Evolutionary conservation across 2,113 vertebrate genomes (phyloP).

Genomic region (Sorex fumeus): DNA sequence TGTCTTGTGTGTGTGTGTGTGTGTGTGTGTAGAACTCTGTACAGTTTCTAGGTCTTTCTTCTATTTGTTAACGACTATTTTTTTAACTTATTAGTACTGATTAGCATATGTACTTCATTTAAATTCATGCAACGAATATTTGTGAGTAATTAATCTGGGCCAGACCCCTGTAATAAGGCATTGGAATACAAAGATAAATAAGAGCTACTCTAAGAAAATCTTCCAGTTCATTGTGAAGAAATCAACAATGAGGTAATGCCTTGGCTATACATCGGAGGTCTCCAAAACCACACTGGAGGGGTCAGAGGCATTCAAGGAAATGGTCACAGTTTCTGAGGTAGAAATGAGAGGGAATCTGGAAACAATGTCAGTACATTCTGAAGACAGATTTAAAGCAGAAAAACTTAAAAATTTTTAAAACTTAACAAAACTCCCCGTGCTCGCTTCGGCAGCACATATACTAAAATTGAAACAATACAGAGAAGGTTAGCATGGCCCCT

Average conservation of each 20-base stretch:
- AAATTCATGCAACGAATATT: slow-evolving; percentile 11
- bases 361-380: not conserved
- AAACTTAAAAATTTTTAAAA: too few relatives aligned
- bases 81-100: not conserved
- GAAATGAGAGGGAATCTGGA: not conserved
- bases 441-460: too few relatives aligned
- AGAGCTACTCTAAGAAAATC: not conserved
- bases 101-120: not conserved
- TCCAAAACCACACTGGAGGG: not conserved
- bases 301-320: not conserved
- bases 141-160: not conserved
- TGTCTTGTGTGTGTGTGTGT: too few relatives aligned
- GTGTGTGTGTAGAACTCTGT: not conserved
- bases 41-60: not conserved
- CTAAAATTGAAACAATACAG: too few relatives aligned
- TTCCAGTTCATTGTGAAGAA: not conserved
- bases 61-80: not conserved
- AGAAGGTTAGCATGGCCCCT: too few relatives aligned
- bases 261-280: not conserved
- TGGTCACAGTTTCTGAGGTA: not conserved
- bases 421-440: too few relatives aligned
- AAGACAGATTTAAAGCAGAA: not conserved
- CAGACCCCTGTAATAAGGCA: not conserved
- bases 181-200: slow-evolving; percentile 18
- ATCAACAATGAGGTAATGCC: not conserved